Evolutionary conservation across 2,113 vertebrate species (phyloP), one percentile per base, ranked within the genome.

Genomic region (Empidonax alnorum): DNA sequence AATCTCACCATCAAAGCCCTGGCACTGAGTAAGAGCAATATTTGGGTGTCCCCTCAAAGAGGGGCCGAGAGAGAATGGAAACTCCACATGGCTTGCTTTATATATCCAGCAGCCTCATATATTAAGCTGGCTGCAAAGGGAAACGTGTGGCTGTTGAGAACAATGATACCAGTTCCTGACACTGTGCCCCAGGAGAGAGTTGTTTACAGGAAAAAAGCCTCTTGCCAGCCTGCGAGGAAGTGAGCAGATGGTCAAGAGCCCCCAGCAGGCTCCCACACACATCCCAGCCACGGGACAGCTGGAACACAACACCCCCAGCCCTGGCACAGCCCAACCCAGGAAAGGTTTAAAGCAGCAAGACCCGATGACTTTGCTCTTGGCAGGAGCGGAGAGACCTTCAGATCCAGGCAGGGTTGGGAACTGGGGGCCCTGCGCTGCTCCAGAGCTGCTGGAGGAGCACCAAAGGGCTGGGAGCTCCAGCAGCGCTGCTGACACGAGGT

Each of bases 101-200:
- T 33, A 35, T 25, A 49, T 14, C 61, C 25, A 44, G 24, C 50
- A 77, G 86, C 50, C 84, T 80, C 33, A 8, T 11, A 33, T 42
- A 71, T 77, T 74, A 61, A 93, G 89, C 89, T 22, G 68, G 28
- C 80, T 87, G 59, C 42, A 4, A 86, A 72, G 87, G 93, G 94
- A 95, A 95, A 46, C 6, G 1, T 10, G 81, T 2, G 1, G 89
- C 62, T 56, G 62, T 30, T 1, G 37, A 91, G 93, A 95, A 95
- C 94, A 95, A 94, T 92, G 93, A 44, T 7, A 58, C 41, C 87
- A 27, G 91, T 66, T 92, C 94, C 96, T 88, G 84, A 62, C 87
- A 62, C 65, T 1, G 27, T 56, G 86, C 73, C 82, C 63, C 75
- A n/a, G 42, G 74, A 84, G 89, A 67, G 47, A 62, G 69, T 42